A percentile compares a stretch with the other conserved stretches of the same genome.
Evolutionary conservation across 30 jellyfish, hydroid and myxozoan species (phyloP).

Genomic region (Aurelia aurita): DNA sequence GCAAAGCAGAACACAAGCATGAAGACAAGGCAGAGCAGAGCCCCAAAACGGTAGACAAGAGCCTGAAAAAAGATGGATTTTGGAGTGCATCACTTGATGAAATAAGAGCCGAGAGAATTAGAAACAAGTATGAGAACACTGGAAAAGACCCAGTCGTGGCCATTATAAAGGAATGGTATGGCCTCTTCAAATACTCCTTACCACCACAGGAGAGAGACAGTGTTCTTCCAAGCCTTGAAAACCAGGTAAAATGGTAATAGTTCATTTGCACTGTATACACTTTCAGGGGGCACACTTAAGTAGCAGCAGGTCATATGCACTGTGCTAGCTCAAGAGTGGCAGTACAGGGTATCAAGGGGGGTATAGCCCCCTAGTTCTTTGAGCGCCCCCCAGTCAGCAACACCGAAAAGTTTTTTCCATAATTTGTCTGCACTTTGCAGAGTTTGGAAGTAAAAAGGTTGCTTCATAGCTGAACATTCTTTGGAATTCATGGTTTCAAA

Average conservation of each 20-base stretch:
- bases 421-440: too few relatives aligned
- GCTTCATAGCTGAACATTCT: too few relatives aligned
- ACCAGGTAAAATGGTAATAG: constrained; percentile 36
- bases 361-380: too few relatives aligned
- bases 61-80: constrained; percentile 5
- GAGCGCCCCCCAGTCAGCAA: too few relatives aligned
- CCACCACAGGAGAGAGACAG: constrained; percentile 2
- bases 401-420: too few relatives aligned
- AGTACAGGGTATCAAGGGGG: too few relatives aligned
- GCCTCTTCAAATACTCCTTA: background rate
- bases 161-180: constrained; percentile 53
- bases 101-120: constrained; percentile 57
- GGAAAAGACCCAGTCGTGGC: constrained; percentile 63
- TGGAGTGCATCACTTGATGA: constrained; percentile 60
- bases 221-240: constrained; percentile 70
- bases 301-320: too few relatives aligned
- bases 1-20: background rate
- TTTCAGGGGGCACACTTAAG: too few relatives aligned
- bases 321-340: too few relatives aligned
- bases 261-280: too few relatives aligned
- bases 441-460: too few relatives aligned
- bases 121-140: constrained; percentile 12
- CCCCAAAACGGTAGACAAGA: background rate
- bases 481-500: too few relatives aligned
- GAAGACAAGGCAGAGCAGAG: background rate